Percentiles rank a stretch among this genome's conserved stretches.
Evolutionary conservation across 2,888 invertebrate species (phyloP).

Genomic region (Andrena chrysosceles): DNA sequence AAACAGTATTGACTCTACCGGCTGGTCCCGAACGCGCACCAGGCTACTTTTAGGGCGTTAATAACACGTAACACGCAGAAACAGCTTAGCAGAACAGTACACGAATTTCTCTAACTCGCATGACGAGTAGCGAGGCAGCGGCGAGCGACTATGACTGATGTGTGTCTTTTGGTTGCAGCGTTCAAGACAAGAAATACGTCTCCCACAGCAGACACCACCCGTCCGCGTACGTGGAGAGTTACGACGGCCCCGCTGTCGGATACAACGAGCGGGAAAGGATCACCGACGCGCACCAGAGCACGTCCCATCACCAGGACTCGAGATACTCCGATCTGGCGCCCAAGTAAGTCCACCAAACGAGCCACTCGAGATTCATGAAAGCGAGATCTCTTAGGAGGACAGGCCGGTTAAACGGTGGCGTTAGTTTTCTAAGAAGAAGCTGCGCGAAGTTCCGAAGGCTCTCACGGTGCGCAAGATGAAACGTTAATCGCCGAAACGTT

Average conservation of each 20-base stretch:
- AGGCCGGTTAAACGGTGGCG: background rate
- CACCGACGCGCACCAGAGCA: conserved; percentile 83
- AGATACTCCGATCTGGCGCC: conserved; percentile 95
- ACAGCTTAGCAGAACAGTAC: conserved; percentile 61
- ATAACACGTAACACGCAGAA: conserved; percentile 49
- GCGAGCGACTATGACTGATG: background rate
- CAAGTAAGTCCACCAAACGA: conserved; percentile 89
- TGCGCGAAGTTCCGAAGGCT: no score
- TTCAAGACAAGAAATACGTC: conserved; percentile 83
- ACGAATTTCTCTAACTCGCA: conserved; percentile 72
- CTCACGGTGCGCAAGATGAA: background rate
- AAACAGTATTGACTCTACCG: conserved; percentile 6
- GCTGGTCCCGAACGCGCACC: conserved; percentile 24
- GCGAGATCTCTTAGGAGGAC: conserved; percentile 18
- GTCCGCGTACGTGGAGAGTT: conserved; percentile 84
- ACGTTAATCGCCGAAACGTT: no score
- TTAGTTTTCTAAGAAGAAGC: background rate
- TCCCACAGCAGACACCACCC: conserved; percentile 85
- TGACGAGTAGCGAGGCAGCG: conserved; percentile 60
- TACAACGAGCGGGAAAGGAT: conserved; percentile 82
- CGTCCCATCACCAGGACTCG: conserved; percentile 87
- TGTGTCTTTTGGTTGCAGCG: conserved; percentile 77
- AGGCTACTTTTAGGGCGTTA: conserved; percentile 31
- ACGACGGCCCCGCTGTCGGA: conserved; percentile 85
- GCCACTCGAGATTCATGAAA: background rate